Evolutionary conservation across 2,113 vertebrate species (phyloP).

Genomic region (Scopus umbretta): DNA sequence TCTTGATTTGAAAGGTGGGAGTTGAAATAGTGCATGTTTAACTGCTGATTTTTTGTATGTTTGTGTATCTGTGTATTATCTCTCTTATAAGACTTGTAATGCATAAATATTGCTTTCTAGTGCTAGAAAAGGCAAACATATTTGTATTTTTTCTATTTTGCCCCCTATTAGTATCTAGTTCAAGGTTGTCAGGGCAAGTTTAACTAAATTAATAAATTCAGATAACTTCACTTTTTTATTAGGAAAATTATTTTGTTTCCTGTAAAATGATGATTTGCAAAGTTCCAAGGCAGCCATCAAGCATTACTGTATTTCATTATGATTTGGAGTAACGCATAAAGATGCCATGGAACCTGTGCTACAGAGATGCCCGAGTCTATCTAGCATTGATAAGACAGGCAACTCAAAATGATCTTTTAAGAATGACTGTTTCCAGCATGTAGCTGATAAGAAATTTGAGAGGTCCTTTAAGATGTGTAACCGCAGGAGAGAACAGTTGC

Average conservation of each 20-base stretch:
- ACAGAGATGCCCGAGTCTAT: neutral
- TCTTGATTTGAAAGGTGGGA: no score
- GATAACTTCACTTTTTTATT: neutral
- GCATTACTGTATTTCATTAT: neutral
- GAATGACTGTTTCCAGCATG: neutral
- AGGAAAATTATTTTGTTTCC: no score
- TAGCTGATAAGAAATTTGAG: neutral
- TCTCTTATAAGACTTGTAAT: neutral
- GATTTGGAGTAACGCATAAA: neutral
- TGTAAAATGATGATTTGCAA: no score
- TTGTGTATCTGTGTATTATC: neutral
- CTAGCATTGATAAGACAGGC: neutral
- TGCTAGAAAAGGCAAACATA: neutral
- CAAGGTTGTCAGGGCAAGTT: neutral
- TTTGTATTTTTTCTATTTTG: neutral
- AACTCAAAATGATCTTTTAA: neutral
- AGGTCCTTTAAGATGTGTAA: neutral
- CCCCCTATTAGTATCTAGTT: neutral
- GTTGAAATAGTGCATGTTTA: no score
- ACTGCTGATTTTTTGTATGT: no score
- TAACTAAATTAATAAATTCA: neutral
- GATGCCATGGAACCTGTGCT: neutral
- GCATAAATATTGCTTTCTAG: neutral
- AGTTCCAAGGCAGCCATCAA: neutral
- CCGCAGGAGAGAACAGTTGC: neutral